phyloP scores from a whole-genome alignment of 2,113 vertebrate species.

The Zapornia atra region DNA sequence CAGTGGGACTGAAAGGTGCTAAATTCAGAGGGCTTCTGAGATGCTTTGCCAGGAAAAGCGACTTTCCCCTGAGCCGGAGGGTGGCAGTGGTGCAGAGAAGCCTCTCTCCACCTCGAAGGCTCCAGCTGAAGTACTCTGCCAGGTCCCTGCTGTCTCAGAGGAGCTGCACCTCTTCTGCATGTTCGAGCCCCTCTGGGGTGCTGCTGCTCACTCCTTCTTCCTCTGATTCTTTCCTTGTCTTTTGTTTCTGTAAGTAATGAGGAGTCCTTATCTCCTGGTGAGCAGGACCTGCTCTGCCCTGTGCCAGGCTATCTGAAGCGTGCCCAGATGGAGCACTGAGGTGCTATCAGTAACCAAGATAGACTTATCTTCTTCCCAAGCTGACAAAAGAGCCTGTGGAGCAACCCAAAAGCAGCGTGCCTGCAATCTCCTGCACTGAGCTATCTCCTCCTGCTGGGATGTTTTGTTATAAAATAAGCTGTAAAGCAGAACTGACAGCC shows the following conservation, averaged over 20 bases:
- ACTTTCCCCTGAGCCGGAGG: neutral
- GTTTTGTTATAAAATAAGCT: neutral
- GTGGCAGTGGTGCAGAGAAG: conserved; percentile 41
- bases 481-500: neutral
- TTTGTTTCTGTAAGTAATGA: neutral
- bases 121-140: neutral
- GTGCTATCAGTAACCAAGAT: neutral
- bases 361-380: neutral
- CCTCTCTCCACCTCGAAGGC: neutral
- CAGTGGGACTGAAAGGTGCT: neutral
- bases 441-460: neutral
- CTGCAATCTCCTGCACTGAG: fast-evolving
- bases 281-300: neutral
- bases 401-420: fast-evolving
- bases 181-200: neutral
- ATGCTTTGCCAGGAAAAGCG: neutral
- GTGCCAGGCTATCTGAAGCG: neutral
- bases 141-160: neutral
- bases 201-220: neutral
- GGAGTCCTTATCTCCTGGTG: neutral
- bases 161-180: neutral
- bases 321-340: neutral
- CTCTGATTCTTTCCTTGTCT: neutral
- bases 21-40: fast-evolving
- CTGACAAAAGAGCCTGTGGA: neutral